phyloP scores from a whole-genome alignment of 2,888 invertebrate species.

The Nymphalis c-album region DNA sequence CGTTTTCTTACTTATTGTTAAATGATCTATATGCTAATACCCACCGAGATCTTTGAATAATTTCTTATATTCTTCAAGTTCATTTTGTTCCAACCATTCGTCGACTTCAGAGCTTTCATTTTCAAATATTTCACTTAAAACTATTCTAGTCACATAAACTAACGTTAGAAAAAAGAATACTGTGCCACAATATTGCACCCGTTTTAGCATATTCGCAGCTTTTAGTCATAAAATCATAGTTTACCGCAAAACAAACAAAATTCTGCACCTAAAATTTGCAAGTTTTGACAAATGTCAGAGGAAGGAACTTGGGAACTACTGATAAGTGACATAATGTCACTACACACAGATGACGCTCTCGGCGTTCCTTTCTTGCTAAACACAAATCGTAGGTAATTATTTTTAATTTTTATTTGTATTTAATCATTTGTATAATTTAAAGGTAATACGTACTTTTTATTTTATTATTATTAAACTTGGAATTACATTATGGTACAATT shows the following conservation, averaged over 20 bases:
- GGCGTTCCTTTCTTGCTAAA: not conserved
- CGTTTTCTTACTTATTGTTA: not conserved
- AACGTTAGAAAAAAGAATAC: constrained; percentile 62
- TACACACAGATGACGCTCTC: not conserved
- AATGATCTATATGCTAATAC: constrained; percentile 46
- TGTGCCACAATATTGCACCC: constrained; percentile 60
- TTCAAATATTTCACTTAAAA: constrained; percentile 69
- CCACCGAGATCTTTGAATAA: constrained; percentile 88
- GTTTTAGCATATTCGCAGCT: constrained; percentile 62
- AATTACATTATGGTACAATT: too few species aligned
- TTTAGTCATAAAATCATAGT: constrained; percentile 57
- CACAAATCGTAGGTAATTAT: not conserved
- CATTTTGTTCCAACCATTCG: constrained; percentile 88
- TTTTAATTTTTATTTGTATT: not conserved
- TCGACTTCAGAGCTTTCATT: constrained; percentile 84
- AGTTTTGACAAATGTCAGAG: constrained; percentile 12
- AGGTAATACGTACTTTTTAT: too few species aligned
- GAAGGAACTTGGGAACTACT: too few species aligned
- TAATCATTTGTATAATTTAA: too few species aligned
- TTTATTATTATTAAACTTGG: too few species aligned
- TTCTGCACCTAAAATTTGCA: constrained; percentile 12
- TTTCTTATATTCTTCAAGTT: constrained; percentile 85
- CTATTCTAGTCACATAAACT: constrained; percentile 61
- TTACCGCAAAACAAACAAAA: constrained; percentile 41
- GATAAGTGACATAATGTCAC: constrained; percentile 11